These are phyloP conservation scores for Eulemur coronatus DNA, from an alignment of 2,797 vertebrate genomes.

Conservation along the genomic window DNA sequence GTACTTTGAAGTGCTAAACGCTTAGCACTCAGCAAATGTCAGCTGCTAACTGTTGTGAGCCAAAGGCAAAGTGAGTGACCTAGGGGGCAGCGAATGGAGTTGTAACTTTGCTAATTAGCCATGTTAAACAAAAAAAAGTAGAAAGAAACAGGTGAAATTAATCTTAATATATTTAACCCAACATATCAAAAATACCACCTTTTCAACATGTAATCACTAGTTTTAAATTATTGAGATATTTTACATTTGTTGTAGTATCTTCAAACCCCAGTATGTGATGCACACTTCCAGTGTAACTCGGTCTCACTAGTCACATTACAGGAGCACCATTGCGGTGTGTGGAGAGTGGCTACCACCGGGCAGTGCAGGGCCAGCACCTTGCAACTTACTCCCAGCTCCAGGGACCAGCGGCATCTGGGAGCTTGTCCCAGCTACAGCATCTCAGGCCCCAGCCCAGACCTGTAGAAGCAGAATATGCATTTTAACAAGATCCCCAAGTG, in stretches of 20 bases:
- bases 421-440: neutral
- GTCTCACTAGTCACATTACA: neutral
- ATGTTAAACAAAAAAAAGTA: neutral
- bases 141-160: neutral
- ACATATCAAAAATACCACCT: neutral
- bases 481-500: neutral
- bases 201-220: neutral
- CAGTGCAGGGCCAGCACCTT: neutral
- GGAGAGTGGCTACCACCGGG: neutral
- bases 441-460: neutral
- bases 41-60: neutral
- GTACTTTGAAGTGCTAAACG: neutral
- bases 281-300: neutral
- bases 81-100: rapidly evolving
- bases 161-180: neutral
- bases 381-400: neutral
- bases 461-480: neutral
- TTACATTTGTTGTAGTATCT: neutral
- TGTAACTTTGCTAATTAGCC: neutral
- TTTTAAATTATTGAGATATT: neutral
- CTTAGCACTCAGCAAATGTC: neutral
- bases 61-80: neutral
- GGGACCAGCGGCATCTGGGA: neutral
- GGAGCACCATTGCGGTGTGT: rapidly evolving
- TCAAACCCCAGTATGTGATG: neutral